Evolutionary conservation across 2,888 invertebrate genomes (phyloP).

Genomic region (Cephus spinipes): DNA sequence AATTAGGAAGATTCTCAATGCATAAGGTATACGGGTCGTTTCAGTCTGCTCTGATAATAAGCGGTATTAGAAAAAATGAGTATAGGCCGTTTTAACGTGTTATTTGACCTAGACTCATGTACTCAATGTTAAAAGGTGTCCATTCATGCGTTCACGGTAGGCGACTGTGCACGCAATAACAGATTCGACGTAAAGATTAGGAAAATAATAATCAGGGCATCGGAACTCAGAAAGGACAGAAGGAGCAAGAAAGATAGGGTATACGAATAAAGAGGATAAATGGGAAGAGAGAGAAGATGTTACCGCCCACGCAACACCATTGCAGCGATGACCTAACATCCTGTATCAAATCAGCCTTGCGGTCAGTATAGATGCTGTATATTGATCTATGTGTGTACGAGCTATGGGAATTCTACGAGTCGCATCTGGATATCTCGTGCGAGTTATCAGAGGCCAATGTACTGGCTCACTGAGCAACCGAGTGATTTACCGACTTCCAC

Average conservation of each 20-base stretch:
- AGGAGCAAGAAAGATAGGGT: not conserved
- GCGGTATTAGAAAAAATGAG: not conserved
- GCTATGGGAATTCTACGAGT: slow-evolving; percentile 13
- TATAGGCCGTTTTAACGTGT: not conserved
- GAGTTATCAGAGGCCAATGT: slow-evolving; percentile 3
- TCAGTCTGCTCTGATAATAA: not conserved
- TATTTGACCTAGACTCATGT: not conserved
- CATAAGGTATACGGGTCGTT: not conserved
- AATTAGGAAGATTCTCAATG: not conserved
- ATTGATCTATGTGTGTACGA: not conserved
- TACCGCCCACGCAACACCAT: slow-evolving; percentile 3
- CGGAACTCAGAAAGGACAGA: slow-evolving; percentile 5
- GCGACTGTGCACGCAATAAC: not conserved
- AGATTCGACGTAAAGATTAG: slow-evolving; percentile 41
- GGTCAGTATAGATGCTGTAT: not conserved
- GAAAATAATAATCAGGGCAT: slow-evolving; percentile 41
- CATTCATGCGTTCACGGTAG: not conserved
- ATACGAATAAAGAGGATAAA: not conserved
- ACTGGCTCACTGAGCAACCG: not conserved
- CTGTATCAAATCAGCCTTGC: slow-evolving; percentile 30
- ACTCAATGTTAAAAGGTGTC: not conserved
- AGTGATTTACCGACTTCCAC: not conserved
- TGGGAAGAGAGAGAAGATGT: not conserved
- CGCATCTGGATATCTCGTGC: slow-evolving; percentile 20
- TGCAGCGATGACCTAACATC: slow-evolving; percentile 43